Conservation (phyloP, 2,888 invertebrate genomes). For the Macaria notata region DNA sequence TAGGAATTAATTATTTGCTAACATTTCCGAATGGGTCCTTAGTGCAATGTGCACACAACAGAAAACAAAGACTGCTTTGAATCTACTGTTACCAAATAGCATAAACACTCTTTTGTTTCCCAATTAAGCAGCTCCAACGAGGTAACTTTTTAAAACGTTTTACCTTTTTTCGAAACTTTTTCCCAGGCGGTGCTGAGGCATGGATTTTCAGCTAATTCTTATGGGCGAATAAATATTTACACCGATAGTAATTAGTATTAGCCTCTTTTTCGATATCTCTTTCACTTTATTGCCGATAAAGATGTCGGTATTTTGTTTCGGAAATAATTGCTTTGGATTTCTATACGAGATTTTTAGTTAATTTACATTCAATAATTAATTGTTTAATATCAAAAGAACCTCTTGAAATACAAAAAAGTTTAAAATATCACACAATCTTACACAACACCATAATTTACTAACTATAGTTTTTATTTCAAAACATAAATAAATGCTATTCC, state of each 20-base stretch:
- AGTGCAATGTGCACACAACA: not conserved
- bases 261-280: conserved; percentile 28
- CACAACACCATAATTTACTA: too few relatives aligned
- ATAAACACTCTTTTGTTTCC: conserved; percentile 16
- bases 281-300: conserved; percentile 31
- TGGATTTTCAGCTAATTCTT: conserved; percentile 35
- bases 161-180: conserved; percentile 7
- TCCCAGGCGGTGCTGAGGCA: conserved; percentile 23
- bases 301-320: conserved; percentile 1
- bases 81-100: conserved; percentile 13
- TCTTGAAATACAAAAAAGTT: too few relatives aligned
- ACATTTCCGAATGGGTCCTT: not conserved
- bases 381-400: too few relatives aligned
- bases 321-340: too few relatives aligned
- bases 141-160: not conserved
- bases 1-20: too few relatives aligned
- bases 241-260: conserved; percentile 47
- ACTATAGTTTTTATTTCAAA: too few relatives aligned
- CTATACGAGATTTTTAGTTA: too few relatives aligned
- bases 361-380: too few relatives aligned
- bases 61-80: not conserved
- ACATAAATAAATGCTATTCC: too few relatives aligned
- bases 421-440: too few relatives aligned
- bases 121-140: conserved; percentile 9
- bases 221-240: conserved; percentile 45